Evolutionary conservation across 2,113 vertebrate species (phyloP).

Genomic region (Mustela lutreola): DNA sequence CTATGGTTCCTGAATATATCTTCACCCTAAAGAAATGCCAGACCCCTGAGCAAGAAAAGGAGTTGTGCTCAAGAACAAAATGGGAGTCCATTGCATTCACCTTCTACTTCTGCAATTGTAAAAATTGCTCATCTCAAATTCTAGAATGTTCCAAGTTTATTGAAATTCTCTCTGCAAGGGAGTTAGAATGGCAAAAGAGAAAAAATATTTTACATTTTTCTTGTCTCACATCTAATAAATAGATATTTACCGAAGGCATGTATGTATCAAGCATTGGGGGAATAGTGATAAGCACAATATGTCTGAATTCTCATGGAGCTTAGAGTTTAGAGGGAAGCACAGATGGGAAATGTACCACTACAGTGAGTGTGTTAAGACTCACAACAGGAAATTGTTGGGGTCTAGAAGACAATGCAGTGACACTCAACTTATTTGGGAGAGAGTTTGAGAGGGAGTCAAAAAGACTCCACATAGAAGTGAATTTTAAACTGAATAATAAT

Average conservation of each 20-base stretch:
- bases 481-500: not conserved
- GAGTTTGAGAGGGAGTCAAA: not conserved
- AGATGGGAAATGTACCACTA: not conserved
- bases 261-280: not conserved
- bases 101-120: not conserved
- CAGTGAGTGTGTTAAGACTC: not conserved
- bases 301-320: not conserved
- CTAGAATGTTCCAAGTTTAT: not conserved
- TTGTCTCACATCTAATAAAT: not conserved
- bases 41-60: not conserved
- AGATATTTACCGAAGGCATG: not conserved
- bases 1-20: conserved; percentile 15
- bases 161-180: not conserved
- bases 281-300: not conserved
- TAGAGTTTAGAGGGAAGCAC: not conserved
- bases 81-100: not conserved
- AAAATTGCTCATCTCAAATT: not conserved
- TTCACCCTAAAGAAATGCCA: not conserved
- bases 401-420: not conserved
- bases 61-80: not conserved
- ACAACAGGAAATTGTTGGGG: not conserved
- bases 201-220: not conserved
- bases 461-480: not conserved
- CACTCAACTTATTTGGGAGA: not conserved
- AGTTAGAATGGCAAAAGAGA: not conserved